A percentile compares a stretch with the other conserved stretches of the same genome.
Conservation (phyloP, 2,113 vertebrate genomes). For the Accipiter cooperii region DNA sequence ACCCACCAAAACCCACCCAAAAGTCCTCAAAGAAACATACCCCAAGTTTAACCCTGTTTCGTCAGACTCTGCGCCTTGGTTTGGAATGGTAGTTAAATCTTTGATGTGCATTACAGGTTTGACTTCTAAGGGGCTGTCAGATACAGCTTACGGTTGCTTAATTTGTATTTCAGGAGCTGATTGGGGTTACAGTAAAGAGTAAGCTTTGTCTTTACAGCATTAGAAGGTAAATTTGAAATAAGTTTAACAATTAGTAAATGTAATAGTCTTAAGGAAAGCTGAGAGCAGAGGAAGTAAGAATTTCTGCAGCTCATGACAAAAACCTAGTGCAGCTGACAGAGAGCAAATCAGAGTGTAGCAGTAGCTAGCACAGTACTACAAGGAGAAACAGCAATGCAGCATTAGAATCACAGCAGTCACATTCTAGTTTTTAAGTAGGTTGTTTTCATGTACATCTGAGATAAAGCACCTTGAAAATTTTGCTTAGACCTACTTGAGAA, state of each 20-base stretch:
- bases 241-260: slow-evolving; percentile 64
- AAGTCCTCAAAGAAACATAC: slow-evolving; percentile 1
- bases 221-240: slow-evolving; percentile 35
- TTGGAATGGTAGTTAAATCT: slow-evolving; percentile 31
- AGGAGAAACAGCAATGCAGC: slow-evolving; percentile 80
- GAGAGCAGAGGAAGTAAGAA: slow-evolving; percentile 56
- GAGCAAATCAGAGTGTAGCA: slow-evolving; percentile 70
- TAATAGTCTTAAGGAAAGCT: slow-evolving; percentile 56
- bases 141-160: not conserved
- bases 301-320: slow-evolving; percentile 76
- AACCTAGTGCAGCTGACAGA: slow-evolving; percentile 69
- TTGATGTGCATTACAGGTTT: not conserved
- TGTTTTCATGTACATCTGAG: slow-evolving; percentile 61
- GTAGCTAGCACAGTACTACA: slow-evolving; percentile 60
- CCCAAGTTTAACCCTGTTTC: slow-evolving; percentile 69
- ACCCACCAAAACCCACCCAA: not conserved
- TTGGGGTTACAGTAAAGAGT: not conserved
- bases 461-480: slow-evolving; percentile 24
- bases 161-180: not conserved
- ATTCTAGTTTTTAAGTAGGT: slow-evolving; percentile 70
- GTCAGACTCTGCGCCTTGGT: slow-evolving; percentile 14
- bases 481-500: not conserved
- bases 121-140: not conserved
- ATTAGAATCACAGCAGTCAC: slow-evolving; percentile 64
- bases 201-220: slow-evolving; percentile 3